A percentile compares a stretch with the other conserved stretches of the same genome.
Evolutionary conservation across 2,797 vertebrate genomes (phyloP).

Genomic region (Sebastes nivosus): DNA sequence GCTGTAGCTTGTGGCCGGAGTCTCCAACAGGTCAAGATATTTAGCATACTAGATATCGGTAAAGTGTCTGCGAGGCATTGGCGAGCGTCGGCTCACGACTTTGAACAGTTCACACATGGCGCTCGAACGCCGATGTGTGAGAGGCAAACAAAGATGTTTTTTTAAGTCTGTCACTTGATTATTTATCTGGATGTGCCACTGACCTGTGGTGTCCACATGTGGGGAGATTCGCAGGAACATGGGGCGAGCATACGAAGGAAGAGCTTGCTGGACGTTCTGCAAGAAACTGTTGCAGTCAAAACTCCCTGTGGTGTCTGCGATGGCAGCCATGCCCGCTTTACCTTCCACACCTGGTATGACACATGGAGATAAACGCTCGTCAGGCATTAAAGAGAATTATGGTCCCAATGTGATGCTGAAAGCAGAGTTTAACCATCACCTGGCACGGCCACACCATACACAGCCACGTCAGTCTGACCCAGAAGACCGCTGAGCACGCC

Average conservation of each 20-base stretch:
- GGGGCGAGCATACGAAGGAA: slow-evolving; percentile 90
- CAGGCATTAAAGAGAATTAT: not conserved
- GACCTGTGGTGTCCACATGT: slow-evolving; percentile 92
- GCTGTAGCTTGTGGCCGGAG: no score
- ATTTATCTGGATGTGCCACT: not conserved
- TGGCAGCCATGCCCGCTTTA: slow-evolving; percentile 94
- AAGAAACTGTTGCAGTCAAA: slow-evolving; percentile 85
- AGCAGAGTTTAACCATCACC: slow-evolving; percentile 69
- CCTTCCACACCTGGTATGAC: slow-evolving; percentile 88
- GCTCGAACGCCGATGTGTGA: no score
- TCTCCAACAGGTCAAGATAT: no score
- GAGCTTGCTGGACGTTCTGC: slow-evolving; percentile 83
- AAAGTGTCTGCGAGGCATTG: no score
- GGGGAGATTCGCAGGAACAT: slow-evolving; percentile 91
- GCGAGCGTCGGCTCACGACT: no score
- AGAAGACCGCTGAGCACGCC: slow-evolving; percentile 87
- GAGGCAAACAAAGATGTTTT: no score
- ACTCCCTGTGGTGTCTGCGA: slow-evolving; percentile 81
- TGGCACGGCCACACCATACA: slow-evolving; percentile 89
- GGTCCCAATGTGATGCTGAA: not conserved
- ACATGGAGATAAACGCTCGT: not conserved
- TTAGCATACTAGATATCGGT: no score
- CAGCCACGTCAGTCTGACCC: slow-evolving; percentile 88
- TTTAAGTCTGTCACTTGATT: not conserved
- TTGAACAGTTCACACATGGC: no score